These are phyloP conservation scores for Heterochromis multidens DNA, from an alignment of 2,113 vertebrate genomes.

Conservation along the genomic window DNA sequence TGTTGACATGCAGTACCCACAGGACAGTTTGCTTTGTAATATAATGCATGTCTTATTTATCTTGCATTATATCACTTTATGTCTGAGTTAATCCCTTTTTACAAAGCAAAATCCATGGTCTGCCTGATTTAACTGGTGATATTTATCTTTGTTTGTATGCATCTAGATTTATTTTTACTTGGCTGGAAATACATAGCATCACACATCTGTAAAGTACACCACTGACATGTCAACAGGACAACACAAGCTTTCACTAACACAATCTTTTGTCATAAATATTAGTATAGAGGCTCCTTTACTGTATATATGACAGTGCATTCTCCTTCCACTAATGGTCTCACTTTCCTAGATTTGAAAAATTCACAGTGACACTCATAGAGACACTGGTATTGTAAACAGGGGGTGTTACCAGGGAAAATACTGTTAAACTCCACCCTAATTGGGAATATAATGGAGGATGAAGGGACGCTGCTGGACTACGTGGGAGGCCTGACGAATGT, in stretches of 20 bases:
- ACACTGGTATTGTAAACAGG: slow-evolving; percentile 40
- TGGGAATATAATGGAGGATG: slow-evolving; percentile 71
- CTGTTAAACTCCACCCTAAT: slow-evolving; percentile 56
- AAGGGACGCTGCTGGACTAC: slow-evolving; percentile 69
- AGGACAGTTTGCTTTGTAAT: neutral
- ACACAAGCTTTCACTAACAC: neutral
- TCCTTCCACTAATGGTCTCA: slow-evolving; percentile 20
- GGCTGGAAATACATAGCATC: neutral
- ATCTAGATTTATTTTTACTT: neutral
- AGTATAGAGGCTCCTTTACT: neutral
- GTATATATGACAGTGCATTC: neutral
- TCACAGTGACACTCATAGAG: slow-evolving; percentile 18
- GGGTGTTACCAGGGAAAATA: slow-evolving; percentile 17
- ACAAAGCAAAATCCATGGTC: neutral
- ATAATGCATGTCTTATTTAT: neutral
- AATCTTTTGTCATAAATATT: slow-evolving; percentile 19
- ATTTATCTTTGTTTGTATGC: neutral
- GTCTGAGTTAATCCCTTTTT: neutral
- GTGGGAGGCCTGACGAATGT: slow-evolving; percentile 48
- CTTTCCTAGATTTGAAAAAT: slow-evolving; percentile 12
- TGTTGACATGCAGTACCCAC: neutral
- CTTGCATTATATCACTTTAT: neutral
- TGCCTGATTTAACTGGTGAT: neutral
- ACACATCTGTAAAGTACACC: neutral
- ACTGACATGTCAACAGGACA: neutral